A percentile compares a stretch with the other conserved stretches of the same genome.
Conservation (phyloP, 1,140 invertebrate species). For the Antheraea pernyi region DNA sequence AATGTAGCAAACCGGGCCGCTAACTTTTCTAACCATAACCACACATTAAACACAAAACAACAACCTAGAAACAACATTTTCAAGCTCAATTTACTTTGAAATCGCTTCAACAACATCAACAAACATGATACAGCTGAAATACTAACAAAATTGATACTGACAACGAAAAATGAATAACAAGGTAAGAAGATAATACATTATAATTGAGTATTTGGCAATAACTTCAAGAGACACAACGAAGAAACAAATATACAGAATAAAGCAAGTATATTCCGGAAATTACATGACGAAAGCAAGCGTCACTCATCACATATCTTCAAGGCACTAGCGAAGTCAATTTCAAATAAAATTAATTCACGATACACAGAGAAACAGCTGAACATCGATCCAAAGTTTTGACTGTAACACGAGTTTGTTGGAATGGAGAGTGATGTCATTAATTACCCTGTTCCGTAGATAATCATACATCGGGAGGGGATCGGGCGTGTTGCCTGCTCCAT, state of each 20-base stretch:
- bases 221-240: conserved; percentile 1
- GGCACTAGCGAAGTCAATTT: conserved; percentile 16
- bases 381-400: neutral
- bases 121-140: neutral
- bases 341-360: conserved; percentile 1
- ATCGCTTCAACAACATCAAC: neutral
- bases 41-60: conserved; percentile 1
- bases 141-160: neutral
- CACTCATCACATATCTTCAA: conserved; percentile 10
- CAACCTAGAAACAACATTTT: neutral
- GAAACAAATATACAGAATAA: neutral
- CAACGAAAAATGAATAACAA: neutral
- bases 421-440: conserved; percentile 70
- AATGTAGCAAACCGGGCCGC: neutral
- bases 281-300: neutral
- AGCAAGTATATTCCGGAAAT: conserved; percentile 4
- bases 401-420: conserved; percentile 37
- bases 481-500: conserved; percentile 77
- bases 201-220: conserved; percentile 1
- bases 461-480: conserved; percentile 71
- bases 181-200: neutral
- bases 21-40: neutral
- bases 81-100: neutral
- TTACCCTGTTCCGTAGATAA: conserved; percentile 78
- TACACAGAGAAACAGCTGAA: conserved; percentile 22